Evolutionary conservation across 2,888 invertebrate species (phyloP), one percentile per base, ranked within the genome.

Genomic region (Pilophorus perplexus): DNA sequence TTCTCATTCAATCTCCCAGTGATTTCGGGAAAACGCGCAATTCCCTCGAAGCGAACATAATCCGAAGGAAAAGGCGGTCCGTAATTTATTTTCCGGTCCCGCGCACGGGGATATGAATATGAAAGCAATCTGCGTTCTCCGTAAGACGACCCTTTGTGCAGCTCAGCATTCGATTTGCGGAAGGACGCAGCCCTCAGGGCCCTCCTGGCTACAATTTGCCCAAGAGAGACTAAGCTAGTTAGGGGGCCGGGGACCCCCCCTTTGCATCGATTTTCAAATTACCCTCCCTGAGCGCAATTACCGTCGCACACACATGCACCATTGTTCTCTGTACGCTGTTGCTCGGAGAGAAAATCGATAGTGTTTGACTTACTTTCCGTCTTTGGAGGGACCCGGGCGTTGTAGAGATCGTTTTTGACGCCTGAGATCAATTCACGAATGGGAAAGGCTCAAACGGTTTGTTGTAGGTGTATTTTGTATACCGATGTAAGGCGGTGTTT

Each of bases 251-350:
- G 8, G 57, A 20, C 52, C 52, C 67, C 50, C 67, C 37, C 42
- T 64, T 66, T 46, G 59, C 66, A 68, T 68, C 68, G 68, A 68
- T 68, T 68, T 68, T 68, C 68, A 68, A 68, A 68, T 68, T 68
- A 66, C 60, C 59, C 62, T 38, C 38, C 59, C 54, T 18, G 59
- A 46, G 60, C 60, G 57, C 68, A 68, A 68, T 68, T 68, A 68
- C 68, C 59, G 60, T 57, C 50, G 57, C 68, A 62, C 68, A 64
- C 67, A 66, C 68, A 68, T 66, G 67, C 66, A 66, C 66, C 57
- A 57, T 66, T 66, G 66, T 66, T 66, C 66, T 66, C 57, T 27
- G 66, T 48, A 66, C 52, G 28, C 66, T 66, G 66, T 66, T 66
- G 66, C 66, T 55, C 55, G 60, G 22, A 5, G 12, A n/a, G 16